These are phyloP conservation scores for Hydropotes inermis DNA, from an alignment of 2,113 vertebrate species.

Conservation along the genomic window DNA sequence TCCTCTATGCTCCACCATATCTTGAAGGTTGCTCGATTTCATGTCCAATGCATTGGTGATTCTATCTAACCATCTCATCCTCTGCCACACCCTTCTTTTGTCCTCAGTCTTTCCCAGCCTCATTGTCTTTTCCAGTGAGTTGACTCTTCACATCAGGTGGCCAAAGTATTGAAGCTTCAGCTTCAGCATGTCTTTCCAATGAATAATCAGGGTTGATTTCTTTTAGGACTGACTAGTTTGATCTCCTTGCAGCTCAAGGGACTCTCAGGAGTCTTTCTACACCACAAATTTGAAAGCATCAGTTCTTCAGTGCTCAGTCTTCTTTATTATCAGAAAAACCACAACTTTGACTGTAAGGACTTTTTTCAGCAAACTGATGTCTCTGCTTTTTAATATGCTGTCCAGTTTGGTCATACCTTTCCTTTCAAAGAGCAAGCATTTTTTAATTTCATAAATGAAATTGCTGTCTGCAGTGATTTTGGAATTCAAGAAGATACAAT, in stretches of 20 bases:
- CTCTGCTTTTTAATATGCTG: not conserved
- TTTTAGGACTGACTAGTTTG: not conserved
- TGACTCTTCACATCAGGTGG: not conserved
- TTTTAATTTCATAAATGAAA: not conserved
- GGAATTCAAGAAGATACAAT: not conserved
- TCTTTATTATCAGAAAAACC: not conserved
- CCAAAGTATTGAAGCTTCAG: not conserved
- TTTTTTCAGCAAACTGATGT: not conserved
- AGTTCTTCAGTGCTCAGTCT: not conserved
- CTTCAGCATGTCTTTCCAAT: not conserved
- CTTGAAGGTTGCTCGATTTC: not conserved
- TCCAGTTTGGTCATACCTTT: not conserved
- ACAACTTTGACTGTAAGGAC: fast-evolving
- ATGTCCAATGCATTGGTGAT: not conserved
- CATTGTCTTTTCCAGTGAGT: not conserved
- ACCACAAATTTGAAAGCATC: not conserved
- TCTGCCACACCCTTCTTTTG: not conserved
- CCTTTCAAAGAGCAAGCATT: not conserved
- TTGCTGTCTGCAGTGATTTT: not conserved
- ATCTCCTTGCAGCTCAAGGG: not conserved
- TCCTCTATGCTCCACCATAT: not conserved
- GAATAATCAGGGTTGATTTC: not conserved
- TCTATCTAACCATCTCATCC: not conserved
- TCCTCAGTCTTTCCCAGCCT: not conserved
- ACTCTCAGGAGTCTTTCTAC: not conserved